A percentile compares a stretch with the other conserved stretches of the same genome.
These are phyloP conservation scores for Poecilia velifera DNA, from an alignment of 2,797 vertebrate genomes.

Conservation along the genomic window DNA sequence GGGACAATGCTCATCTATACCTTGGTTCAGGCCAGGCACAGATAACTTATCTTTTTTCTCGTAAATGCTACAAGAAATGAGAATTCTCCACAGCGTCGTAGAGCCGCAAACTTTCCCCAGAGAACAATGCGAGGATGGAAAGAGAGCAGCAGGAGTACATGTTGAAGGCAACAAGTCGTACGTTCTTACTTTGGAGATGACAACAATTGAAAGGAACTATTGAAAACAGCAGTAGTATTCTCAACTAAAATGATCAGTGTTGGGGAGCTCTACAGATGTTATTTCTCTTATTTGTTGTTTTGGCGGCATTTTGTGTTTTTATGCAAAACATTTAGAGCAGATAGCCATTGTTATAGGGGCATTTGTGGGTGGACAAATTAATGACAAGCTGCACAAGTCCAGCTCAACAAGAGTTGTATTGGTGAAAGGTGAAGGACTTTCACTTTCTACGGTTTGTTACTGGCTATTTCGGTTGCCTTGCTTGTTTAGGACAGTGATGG, in stretches of 20 bases:
- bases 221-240: background rate
- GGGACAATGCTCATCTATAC: too few species aligned
- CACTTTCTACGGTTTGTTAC: background rate
- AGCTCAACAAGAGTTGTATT: background rate
- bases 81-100: too few species aligned
- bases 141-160: too few species aligned
- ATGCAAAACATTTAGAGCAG: background rate
- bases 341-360: too few species aligned
- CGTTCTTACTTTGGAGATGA: background rate
- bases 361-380: background rate
- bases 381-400: background rate
- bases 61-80: too few species aligned
- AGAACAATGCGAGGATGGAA: too few species aligned
- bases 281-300: background rate
- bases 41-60: too few species aligned
- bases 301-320: background rate
- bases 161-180: too few species aligned
- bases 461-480: background rate
- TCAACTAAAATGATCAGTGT: background rate
- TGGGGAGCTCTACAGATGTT: background rate
- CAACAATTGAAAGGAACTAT: background rate
- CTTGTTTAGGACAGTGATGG: background rate
- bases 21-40: too few species aligned
- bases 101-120: too few species aligned
- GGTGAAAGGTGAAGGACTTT: slow-evolving; percentile 1